phyloP scores from a whole-genome alignment of 2,797 vertebrate species.

The Rhinatrema bivittatum region DNA sequence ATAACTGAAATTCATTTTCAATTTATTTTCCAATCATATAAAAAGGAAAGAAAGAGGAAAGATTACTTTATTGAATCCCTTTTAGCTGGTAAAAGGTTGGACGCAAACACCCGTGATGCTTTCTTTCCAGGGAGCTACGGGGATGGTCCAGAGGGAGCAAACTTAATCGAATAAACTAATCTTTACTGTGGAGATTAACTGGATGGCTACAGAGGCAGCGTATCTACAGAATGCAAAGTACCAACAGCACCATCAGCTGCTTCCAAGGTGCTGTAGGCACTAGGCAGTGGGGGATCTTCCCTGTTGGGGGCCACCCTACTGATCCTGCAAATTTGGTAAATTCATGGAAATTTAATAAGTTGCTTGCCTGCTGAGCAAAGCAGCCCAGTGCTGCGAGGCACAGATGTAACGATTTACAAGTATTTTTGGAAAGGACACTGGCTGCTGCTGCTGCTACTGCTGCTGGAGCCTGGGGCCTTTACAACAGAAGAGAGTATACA shows the following conservation, averaged over 20 bases:
- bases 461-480: slow-evolving; percentile 50
- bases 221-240: slow-evolving; percentile 54
- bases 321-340: slow-evolving; percentile 69
- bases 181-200: slow-evolving; percentile 58
- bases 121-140: slow-evolving; percentile 39
- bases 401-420: slow-evolving; percentile 57
- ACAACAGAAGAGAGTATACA: slow-evolving; percentile 57
- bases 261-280: slow-evolving; percentile 49
- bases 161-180: slow-evolving; percentile 71
- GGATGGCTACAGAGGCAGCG: slow-evolving; percentile 39
- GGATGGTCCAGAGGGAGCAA: slow-evolving; percentile 47
- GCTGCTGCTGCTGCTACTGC: slow-evolving; percentile 17
- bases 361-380: slow-evolving; percentile 55
- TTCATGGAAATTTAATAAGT: slow-evolving; percentile 74
- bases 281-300: slow-evolving; percentile 43
- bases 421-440: slow-evolving; percentile 39
- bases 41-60: slow-evolving; percentile 44
- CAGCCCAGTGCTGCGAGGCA: slow-evolving; percentile 53
- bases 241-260: slow-evolving; percentile 44
- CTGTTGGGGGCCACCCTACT: slow-evolving; percentile 55
- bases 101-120: slow-evolving; percentile 38
- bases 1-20: slow-evolving; percentile 69
- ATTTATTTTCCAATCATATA: slow-evolving; percentile 73
- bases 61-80: slow-evolving; percentile 63
- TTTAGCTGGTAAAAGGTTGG: slow-evolving; percentile 48